Conservation (phyloP, 2,888 invertebrate species). For the Geophilus truncorum region DNA sequence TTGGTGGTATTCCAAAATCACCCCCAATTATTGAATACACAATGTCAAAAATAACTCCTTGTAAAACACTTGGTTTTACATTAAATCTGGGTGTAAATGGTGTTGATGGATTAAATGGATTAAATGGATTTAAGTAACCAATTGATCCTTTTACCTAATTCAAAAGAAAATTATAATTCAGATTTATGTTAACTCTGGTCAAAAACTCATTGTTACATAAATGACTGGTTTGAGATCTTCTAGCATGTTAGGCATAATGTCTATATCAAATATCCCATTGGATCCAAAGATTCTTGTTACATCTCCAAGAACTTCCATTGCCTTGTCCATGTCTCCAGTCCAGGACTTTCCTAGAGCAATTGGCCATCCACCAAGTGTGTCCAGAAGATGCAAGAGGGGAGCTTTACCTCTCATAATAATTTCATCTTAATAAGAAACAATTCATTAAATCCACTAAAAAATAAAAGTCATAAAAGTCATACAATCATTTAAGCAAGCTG, state of each 20-base stretch:
- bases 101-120: no score
- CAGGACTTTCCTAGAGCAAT: background rate
- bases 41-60: background rate
- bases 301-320: background rate
- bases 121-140: background rate
- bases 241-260: background rate
- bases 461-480: background rate
- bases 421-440: background rate
- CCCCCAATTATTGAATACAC: background rate
- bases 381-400: background rate
- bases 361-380: slow-evolving; percentile 5
- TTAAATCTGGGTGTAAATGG: background rate
- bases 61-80: background rate
- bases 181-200: background rate
- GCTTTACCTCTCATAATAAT: background rate
- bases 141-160: background rate
- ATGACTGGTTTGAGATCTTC: background rate
- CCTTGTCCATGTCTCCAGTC: background rate
- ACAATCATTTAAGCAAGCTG: background rate
- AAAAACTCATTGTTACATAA: background rate
- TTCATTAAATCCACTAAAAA: background rate
- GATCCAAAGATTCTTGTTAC: background rate
- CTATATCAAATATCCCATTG: background rate
- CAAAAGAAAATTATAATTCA: background rate
- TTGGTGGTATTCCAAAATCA: background rate